Conservation (phyloP, 2,113 vertebrate species). For the Leucoraja erinaceus region DNA sequence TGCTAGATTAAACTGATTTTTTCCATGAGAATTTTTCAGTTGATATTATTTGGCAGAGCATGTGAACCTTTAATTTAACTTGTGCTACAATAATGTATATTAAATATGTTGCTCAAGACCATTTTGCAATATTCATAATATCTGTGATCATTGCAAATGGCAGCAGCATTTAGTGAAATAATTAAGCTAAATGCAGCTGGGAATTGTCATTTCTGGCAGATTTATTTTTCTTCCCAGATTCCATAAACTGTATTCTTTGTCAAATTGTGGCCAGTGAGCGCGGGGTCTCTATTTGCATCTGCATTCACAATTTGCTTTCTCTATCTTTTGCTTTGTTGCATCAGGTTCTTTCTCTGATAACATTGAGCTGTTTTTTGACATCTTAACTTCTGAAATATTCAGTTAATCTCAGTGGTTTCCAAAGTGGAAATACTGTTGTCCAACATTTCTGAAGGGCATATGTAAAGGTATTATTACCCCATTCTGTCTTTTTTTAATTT, state of each 20-base stretch:
- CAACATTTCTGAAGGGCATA: background rate
- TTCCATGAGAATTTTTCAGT: background rate
- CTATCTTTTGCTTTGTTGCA: background rate
- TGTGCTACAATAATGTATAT: background rate
- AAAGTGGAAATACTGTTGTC: background rate
- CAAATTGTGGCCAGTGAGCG: background rate
- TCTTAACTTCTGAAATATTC: background rate
- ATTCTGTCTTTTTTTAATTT: background rate
- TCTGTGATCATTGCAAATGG: background rate
- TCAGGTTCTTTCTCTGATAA: background rate
- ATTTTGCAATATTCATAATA: constrained; percentile 10
- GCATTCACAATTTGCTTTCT: background rate
- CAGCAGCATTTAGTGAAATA: background rate
- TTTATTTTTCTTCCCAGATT: too few relatives aligned
- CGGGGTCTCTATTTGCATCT: background rate
- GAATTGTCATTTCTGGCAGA: background rate
- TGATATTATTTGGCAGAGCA: background rate
- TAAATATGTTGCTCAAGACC: background rate
- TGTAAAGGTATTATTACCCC: background rate
- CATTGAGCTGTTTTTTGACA: constrained; percentile 17
- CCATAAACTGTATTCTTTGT: background rate
- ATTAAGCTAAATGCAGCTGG: background rate
- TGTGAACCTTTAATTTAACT: background rate
- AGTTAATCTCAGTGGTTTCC: background rate
- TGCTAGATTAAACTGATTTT: background rate